phyloP scores from a whole-genome alignment of 2,797 vertebrate species.

The Phylloscopus collybita region DNA sequence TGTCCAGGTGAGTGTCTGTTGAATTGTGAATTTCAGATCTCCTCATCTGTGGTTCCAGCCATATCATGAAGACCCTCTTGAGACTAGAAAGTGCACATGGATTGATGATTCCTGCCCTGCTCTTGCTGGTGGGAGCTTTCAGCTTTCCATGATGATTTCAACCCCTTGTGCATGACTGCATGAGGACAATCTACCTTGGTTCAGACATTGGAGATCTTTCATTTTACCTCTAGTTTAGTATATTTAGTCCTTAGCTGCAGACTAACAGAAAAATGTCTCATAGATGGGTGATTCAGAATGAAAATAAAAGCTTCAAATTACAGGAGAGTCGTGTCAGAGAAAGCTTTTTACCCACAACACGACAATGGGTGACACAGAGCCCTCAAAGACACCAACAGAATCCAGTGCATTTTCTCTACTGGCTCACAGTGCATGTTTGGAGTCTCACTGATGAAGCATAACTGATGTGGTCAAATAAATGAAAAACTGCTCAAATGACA shows the following conservation, averaged over 20 bases:
- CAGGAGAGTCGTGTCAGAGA: neutral
- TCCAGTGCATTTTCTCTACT: neutral
- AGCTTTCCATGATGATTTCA: neutral
- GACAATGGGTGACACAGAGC: neutral
- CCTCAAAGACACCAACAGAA: neutral
- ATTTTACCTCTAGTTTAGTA: neutral
- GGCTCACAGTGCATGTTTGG: neutral
- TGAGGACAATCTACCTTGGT: neutral
- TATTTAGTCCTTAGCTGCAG: neutral
- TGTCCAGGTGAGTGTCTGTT: neutral
- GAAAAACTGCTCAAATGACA: neutral
- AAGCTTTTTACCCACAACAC: neutral
- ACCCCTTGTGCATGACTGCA: rapidly evolving
- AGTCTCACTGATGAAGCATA: neutral
- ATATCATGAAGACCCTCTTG: neutral
- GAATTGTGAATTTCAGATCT: neutral
- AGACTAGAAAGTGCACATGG: neutral
- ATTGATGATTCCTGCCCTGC: neutral
- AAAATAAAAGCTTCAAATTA: neutral
- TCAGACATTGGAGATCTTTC: neutral
- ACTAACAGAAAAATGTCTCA: neutral
- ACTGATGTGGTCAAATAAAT: neutral
- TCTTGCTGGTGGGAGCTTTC: neutral
- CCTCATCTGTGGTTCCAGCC: neutral
- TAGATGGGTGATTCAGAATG: neutral